Base-by-base conservation (phyloP, 2,797 vertebrate species). In the Oophaga sylvatica region DNA sequence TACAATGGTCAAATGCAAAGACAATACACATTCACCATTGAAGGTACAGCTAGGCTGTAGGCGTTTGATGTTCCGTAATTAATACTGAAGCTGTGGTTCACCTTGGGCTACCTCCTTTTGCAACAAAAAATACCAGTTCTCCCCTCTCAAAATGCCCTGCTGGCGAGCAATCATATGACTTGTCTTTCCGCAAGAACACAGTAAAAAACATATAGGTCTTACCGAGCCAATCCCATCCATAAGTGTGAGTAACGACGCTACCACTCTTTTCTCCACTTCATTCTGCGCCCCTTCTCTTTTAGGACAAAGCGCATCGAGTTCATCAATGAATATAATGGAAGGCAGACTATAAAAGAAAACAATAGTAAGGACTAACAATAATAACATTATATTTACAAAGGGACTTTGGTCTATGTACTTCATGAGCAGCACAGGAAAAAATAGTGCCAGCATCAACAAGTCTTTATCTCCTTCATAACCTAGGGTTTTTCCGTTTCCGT, bases 211-310 rank as follows among this genome's bases (percentile, higher is more conserved):
- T 6, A 16, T 5, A 75, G 73, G 17, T 45, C 97, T 96, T 92
- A 99, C 98, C 5, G 98, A 97, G 68, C 97, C 98, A 59, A 99
- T 97, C 53, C 98, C 98, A 41, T 99, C 98, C 98, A 99, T 99
- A 88, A 99, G 92, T 0, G 97, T 99, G 88, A 99, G 95, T 3
- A 99, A 95, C 0, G 98, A 97, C 19, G 98, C 96, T 1, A 99
- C 98, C 0, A 99, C 95, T 81, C 98, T 94, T 90, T 98, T 99
- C 91, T 99, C 98, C 91, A 99, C 97, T 94, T 99, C 97, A n/a
- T 97, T 98, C 92, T 98, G 97, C 5, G 97, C 94, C 0, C 95
- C 96, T 83, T 99, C 98, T 92, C 98, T 94, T 93, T 96, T 98
- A 0, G 98, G 97, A 87, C 97, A 99, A 90, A 99, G 93, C 0